Evolutionary conservation across 2,888 invertebrate species (phyloP).

Genomic region (Pyralis farinalis): DNA sequence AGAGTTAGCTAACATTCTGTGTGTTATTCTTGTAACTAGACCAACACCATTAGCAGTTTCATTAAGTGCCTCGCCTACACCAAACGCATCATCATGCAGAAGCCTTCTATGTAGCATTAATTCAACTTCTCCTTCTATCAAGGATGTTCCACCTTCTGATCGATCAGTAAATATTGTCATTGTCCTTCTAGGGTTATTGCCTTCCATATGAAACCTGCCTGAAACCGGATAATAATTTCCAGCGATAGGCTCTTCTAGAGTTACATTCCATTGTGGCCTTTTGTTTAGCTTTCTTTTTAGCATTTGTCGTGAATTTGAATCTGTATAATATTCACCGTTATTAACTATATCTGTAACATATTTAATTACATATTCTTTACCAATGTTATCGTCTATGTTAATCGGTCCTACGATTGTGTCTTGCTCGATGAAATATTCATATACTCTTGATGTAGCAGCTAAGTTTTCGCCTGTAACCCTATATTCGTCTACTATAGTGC

Average conservation of each 20-base stretch:
- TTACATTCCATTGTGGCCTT: conserved; percentile 87
- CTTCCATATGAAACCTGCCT: conserved; percentile 86
- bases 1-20: conserved; percentile 69
- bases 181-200: conserved; percentile 52
- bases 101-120: conserved; percentile 94
- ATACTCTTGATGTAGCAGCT: conserved; percentile 25
- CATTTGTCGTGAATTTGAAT: conserved; percentile 95
- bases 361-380: conserved; percentile 91
- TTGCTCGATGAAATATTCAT: conserved; percentile 80
- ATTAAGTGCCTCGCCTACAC: conserved; percentile 94
- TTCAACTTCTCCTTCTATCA: conserved; percentile 88
- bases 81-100: conserved; percentile 94
- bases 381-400: conserved; percentile 82
- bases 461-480: conserved; percentile 26
- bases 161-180: conserved; percentile 87
- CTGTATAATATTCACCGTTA: conserved; percentile 90
- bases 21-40: conserved; percentile 85
- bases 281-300: conserved; percentile 84
- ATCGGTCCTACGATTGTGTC: conserved; percentile 92
- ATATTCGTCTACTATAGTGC: conserved; percentile 58
- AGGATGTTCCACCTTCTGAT: conserved; percentile 90
- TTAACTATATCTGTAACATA: conserved; percentile 84
- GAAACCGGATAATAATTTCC: conserved; percentile 97
- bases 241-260: conserved; percentile 86
- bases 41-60: conserved; percentile 88